A percentile compares a stretch with the other conserved stretches of the same genome.
These are phyloP conservation scores for Sinocyclocheilus anshuiensis DNA, from an alignment of 2,113 vertebrate species.

Conservation along the genomic window DNA sequence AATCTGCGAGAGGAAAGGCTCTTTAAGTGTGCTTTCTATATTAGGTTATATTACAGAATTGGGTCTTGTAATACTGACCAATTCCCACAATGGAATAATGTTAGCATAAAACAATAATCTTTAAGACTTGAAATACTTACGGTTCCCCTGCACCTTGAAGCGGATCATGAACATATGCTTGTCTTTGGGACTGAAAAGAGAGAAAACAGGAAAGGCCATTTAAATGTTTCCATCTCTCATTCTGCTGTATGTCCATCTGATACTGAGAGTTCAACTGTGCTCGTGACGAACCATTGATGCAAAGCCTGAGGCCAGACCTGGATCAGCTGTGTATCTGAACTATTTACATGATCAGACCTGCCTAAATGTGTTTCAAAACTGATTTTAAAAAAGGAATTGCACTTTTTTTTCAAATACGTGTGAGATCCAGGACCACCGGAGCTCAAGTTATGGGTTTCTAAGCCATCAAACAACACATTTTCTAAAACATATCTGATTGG, in stretches of 20 bases:
- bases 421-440: constrained; percentile 27
- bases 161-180: constrained; percentile 54
- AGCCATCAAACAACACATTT: constrained; percentile 25
- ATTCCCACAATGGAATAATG: background rate
- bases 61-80: background rate
- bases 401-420: constrained; percentile 15
- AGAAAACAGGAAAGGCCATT: constrained; percentile 26
- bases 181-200: constrained; percentile 51
- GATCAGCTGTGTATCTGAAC: constrained; percentile 42
- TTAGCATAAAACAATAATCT: background rate
- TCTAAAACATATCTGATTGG: constrained; percentile 9
- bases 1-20: constrained; percentile 74
- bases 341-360: background rate
- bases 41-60: background rate
- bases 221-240: background rate
- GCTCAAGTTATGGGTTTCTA: constrained; percentile 24
- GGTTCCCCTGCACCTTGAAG: constrained; percentile 58
- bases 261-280: background rate
- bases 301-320: constrained; percentile 22
- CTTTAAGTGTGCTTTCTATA: background rate
- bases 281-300: constrained; percentile 9
- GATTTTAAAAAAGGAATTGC: background rate
- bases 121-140: constrained; percentile 52
- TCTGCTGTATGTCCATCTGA: constrained; percentile 4
- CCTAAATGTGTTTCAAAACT: background rate